Evolutionary conservation across 2,888 invertebrate species (phyloP).

Genomic region (Nematopogon swammerdamellus): DNA sequence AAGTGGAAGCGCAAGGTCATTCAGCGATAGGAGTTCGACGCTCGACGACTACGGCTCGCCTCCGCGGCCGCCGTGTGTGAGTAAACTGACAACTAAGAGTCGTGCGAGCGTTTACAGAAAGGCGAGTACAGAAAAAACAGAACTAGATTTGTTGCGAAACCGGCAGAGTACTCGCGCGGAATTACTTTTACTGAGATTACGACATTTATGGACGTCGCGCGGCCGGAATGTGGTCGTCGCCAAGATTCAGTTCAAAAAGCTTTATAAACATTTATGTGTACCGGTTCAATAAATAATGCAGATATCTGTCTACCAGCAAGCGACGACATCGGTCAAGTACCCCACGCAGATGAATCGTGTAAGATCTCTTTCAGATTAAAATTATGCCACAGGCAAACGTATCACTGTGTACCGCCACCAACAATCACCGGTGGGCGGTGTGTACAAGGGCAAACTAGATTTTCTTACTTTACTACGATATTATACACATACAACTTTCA

Average conservation of each 20-base stretch:
- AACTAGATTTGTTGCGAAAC: not conserved
- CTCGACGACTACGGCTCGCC: conserved; percentile 19
- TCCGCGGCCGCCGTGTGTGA: conserved; percentile 15
- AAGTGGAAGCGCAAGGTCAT: conserved; percentile 24
- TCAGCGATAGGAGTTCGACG: not conserved
- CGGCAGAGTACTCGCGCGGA: not conserved
- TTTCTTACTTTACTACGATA: no score
- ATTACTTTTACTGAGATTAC: not conserved
- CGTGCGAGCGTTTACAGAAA: not conserved
- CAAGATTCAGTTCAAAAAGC: not conserved
- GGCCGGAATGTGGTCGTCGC: not conserved
- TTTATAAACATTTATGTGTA: no score
- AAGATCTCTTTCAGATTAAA: no score
- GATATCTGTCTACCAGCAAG: no score
- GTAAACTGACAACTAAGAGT: not conserved
- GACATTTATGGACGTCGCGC: not conserved
- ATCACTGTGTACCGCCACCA: no score
- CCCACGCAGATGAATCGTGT: no score
- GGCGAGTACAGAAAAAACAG: not conserved
- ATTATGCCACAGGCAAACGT: no score
- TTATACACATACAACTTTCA: no score
- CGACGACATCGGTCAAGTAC: no score
- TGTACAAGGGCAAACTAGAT: no score
- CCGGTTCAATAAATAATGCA: no score
- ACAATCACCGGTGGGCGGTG: no score